These are phyloP conservation scores for Iguana delicatissima DNA, from an alignment of 2,797 vertebrate genomes.

Conservation along the genomic window DNA sequence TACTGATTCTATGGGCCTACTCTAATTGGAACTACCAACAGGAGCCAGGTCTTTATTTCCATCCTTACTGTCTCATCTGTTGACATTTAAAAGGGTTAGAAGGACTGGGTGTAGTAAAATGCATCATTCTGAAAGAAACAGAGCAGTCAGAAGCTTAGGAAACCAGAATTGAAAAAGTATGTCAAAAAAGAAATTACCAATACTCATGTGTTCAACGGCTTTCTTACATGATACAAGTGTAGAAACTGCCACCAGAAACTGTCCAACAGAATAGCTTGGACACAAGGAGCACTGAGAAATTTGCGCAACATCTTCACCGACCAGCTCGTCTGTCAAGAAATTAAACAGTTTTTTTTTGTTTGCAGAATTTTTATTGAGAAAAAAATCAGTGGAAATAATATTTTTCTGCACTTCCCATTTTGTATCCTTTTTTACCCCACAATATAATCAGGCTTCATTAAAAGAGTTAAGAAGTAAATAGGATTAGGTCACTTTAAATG, in stretches of 20 bases:
- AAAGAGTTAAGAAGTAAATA: not conserved
- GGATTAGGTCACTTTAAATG: not conserved
- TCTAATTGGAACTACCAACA: too few relatives aligned
- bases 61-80: not conserved
- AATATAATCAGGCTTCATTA: not conserved
- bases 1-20: too few relatives aligned
- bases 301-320: constrained; percentile 50
- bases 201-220: not conserved
- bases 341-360: constrained; percentile 21
- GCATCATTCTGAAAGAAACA: not conserved
- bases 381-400: constrained; percentile 33
- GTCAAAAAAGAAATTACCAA: constrained; percentile 17
- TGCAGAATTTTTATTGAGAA: not conserved
- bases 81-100: not conserved
- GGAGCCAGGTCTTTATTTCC: not conserved
- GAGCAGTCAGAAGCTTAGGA: not conserved
- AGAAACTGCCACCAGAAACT: constrained; percentile 79
- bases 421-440: not conserved
- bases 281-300: constrained; percentile 64
- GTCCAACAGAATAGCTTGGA: constrained; percentile 71
- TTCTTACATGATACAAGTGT: constrained; percentile 73
- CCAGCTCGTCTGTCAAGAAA: constrained; percentile 66
- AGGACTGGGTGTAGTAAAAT: not conserved
- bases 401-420: not conserved
- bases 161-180: not conserved